Conservation (phyloP, 23 tunicate species). For the Oikopleura albicans region DNA sequence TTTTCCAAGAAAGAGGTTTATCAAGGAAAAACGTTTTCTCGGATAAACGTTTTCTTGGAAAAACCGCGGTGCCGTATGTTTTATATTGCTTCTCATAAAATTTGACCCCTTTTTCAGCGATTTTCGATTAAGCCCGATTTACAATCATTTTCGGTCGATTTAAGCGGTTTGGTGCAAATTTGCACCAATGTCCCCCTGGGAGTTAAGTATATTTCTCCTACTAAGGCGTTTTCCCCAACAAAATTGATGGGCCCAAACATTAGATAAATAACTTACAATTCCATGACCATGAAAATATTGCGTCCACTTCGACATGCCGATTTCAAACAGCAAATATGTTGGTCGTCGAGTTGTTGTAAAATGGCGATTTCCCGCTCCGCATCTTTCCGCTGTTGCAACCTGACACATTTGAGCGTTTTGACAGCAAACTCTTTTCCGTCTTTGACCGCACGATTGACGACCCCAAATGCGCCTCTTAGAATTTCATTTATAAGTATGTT, state of each 20-base stretch:
- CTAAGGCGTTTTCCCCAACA: not conserved
- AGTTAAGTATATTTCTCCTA: too few relatives aligned
- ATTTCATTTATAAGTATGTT: too few relatives aligned
- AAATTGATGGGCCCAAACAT: not conserved
- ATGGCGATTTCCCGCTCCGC: constrained; percentile 51
- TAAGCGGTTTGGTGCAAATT: not conserved
- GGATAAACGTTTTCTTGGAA: too few relatives aligned
- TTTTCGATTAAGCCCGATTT: too few relatives aligned
- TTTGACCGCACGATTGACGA: not conserved
- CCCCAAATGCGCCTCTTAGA: not conserved
- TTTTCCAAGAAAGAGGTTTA: too few relatives aligned
- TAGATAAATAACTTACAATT: constrained; percentile 51
- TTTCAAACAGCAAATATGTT: constrained; percentile 29
- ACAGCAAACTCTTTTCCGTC: not conserved
- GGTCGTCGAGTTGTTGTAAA: constrained; percentile 44
- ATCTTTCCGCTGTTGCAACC: constrained; percentile 36
- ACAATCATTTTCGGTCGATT: too few relatives aligned
- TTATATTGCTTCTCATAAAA: too few relatives aligned
- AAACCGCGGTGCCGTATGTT: too few relatives aligned
- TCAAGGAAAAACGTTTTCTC: too few relatives aligned
- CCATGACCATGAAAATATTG: constrained; percentile 41
- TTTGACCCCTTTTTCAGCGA: too few relatives aligned
- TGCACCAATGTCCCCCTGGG: too few relatives aligned
- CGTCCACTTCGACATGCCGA: constrained; percentile 31
- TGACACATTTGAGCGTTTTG: not conserved